Evolutionary conservation across 2,888 invertebrate species (phyloP).

Genomic region (Himalopsyche japonica): DNA sequence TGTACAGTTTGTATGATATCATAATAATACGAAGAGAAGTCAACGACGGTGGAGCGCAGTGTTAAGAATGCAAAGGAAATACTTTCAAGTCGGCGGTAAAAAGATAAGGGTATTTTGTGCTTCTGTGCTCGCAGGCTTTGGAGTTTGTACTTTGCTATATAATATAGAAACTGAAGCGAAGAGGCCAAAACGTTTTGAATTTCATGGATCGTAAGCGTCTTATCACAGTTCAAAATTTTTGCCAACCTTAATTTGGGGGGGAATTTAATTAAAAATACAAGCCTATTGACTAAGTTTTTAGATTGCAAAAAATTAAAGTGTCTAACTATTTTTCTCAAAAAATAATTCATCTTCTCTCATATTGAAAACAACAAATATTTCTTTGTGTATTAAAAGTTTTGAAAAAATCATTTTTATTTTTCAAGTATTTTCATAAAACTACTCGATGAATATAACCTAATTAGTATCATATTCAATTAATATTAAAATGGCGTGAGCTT

Average conservation of each 20-base stretch:
- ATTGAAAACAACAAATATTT: too few species aligned
- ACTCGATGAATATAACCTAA: too few species aligned
- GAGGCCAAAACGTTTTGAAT: slow-evolving; percentile 1
- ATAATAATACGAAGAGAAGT: background rate
- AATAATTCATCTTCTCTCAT: too few species aligned
- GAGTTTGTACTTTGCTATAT: background rate
- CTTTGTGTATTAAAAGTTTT: too few species aligned
- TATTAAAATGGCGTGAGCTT: too few species aligned
- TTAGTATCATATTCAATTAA: too few species aligned
- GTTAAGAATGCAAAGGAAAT: slow-evolving; percentile 34
- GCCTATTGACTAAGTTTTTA: background rate
- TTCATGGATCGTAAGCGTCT: background rate
- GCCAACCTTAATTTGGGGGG: background rate
- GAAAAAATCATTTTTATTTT: too few species aligned
- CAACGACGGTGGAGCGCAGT: background rate
- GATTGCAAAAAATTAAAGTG: background rate
- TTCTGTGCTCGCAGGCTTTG: background rate
- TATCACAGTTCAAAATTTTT: background rate
- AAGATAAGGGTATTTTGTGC: slow-evolving; percentile 36
- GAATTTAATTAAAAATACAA: background rate
- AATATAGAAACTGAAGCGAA: background rate
- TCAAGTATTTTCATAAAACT: too few species aligned
- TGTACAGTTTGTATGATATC: background rate
- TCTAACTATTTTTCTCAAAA: too few species aligned
- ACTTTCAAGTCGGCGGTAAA: slow-evolving; percentile 19